A percentile compares a stretch with the other conserved stretches of the same genome.
Evolutionary conservation across 2,888 invertebrate species (phyloP).

Genomic region (Clanis bilineata): DNA sequence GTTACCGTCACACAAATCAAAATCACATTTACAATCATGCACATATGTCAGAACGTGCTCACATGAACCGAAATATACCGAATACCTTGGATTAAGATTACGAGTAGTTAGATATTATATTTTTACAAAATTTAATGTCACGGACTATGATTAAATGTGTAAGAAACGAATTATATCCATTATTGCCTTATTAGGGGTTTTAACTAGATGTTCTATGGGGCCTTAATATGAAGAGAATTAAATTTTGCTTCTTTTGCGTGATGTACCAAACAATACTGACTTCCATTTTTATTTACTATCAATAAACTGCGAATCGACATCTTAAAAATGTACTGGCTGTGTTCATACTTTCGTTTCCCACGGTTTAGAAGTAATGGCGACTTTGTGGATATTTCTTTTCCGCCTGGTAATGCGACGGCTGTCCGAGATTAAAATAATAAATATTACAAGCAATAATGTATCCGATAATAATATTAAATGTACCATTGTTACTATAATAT

Average conservation of each 20-base stretch:
- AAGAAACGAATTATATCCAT: conserved; percentile 11
- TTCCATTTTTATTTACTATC: neutral
- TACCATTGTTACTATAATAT: too few species aligned
- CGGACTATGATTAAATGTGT: neutral
- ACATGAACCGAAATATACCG: too few species aligned
- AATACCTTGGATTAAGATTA: too few species aligned
- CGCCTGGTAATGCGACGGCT: neutral
- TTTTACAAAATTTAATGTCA: neutral
- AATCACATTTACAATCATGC: too few species aligned
- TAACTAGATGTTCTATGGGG: conserved; percentile 7
- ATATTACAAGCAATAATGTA: neutral
- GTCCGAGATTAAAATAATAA: neutral
- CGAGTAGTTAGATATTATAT: too few species aligned
- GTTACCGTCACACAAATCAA: too few species aligned
- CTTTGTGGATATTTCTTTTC: neutral
- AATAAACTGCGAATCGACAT: too few species aligned
- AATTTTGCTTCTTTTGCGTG: neutral
- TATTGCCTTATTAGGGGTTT: neutral
- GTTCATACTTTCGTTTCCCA: neutral
- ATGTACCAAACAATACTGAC: neutral
- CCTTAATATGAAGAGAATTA: neutral
- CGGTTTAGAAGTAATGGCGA: neutral
- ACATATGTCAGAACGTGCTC: too few species aligned
- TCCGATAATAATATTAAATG: neutral
- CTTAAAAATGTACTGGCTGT: neutral